Evolutionary conservation across 2,113 vertebrate genomes (phyloP), one percentile per base, ranked within the genome.

Genomic region (Rhinichthys klamathensis): DNA sequence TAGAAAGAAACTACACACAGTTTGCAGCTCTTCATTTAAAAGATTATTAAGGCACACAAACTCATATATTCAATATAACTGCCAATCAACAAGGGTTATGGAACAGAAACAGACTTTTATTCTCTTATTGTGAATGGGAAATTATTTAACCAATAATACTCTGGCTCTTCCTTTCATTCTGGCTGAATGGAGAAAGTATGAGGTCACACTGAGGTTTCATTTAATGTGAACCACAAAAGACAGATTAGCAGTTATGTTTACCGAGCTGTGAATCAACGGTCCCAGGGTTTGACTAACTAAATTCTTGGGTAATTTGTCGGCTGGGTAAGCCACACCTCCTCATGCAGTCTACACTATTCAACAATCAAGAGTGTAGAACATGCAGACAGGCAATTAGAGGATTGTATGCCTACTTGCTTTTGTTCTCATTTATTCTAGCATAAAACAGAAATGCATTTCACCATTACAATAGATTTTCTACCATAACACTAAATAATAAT

Each of bases 181-280:
- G 51, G 54, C 41, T 77, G 51, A 74, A 70, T 23, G 25, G 78
- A 82, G 78, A 82, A 56, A 72, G 63, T 82, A 77, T 74, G 60
- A 85, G 83, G 21, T 74, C 72, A 84, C 3, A 3, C 83, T 72
- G 72, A 25, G 74, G 30, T 72, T 78, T 54, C 23, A 51, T 74
- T 83, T 60, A 73, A 61, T 51, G 54, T 44, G 49, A 85, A 44
- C 54, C 80, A 88, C 63, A 85, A 85, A 80, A 83, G 61, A 65
- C 87, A 83, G 87, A 88, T 85, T 82, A 88, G 87, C 38, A 61
- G 27, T 78, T 46, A 79, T 38, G 27, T 41, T 82, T 72, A 87
- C 30, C 3, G 72, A 88, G 73, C 32, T 65, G 25, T 87, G 63
- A 44, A 54, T 78, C 72, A 78, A 16, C 7, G 41, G 46, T 46